Evolutionary conservation across 2,888 invertebrate genomes (phyloP).

Genomic region (Molorchus minor): DNA sequence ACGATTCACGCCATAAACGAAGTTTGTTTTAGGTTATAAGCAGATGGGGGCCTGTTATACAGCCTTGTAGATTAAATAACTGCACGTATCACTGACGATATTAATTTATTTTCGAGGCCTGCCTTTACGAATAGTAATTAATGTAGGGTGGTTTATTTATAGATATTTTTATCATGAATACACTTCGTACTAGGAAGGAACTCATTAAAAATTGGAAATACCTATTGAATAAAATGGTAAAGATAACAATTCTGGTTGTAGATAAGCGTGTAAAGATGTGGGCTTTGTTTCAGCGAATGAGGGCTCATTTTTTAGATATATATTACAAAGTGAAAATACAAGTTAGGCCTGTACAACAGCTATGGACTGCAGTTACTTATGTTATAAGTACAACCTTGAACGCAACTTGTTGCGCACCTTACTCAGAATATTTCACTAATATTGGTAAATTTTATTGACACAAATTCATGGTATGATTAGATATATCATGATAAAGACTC

Average conservation of each 20-base stretch:
- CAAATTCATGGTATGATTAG: constrained; percentile 17
- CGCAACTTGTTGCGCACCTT: constrained; percentile 46
- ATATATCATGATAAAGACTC: constrained; percentile 14
- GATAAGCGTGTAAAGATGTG: constrained; percentile 10
- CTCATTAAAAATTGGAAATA: background rate
- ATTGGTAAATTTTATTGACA: constrained; percentile 2
- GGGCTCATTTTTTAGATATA: no score
- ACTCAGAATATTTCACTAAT: constrained; percentile 4
- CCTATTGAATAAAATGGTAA: background rate
- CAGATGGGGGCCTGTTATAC: background rate
- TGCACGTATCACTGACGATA: background rate
- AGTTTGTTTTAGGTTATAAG: background rate
- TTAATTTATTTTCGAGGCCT: background rate
- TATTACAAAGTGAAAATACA: background rate
- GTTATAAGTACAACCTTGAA: constrained; percentile 36
- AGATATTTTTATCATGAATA: background rate
- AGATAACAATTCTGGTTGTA: background rate
- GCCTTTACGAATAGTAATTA: background rate
- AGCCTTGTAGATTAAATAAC: background rate
- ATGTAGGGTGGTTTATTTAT: background rate
- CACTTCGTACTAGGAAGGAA: constrained; percentile 14
- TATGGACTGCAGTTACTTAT: background rate
- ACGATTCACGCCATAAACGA: background rate
- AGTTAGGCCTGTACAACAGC: background rate
- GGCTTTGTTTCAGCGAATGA: background rate